Evolutionary conservation across 1,140 invertebrate genomes (phyloP).

Genomic region (Sycophaga agraensis): DNA sequence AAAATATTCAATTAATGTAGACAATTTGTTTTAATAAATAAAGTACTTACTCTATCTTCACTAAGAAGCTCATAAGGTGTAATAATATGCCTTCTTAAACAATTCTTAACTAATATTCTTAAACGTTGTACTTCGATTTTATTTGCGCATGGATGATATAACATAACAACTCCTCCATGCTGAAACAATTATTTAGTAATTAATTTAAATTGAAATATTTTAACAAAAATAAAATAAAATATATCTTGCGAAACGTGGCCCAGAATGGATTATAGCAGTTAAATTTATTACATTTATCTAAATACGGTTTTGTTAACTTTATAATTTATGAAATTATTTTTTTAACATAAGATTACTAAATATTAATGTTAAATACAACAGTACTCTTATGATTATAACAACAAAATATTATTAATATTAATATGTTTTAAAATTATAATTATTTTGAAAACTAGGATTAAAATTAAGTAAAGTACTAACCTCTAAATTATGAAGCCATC

Average conservation of each 20-base stretch:
- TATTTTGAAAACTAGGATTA: too few relatives aligned
- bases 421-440: not conserved
- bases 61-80: slow-evolving; percentile 70
- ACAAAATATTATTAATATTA: not conserved
- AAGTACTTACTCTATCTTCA: slow-evolving; percentile 62
- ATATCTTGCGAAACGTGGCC: too few relatives aligned
- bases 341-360: too few relatives aligned
- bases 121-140: slow-evolving; percentile 65
- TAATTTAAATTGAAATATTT: too few relatives aligned
- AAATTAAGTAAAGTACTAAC: slow-evolving; percentile 46
- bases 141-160: slow-evolving; percentile 88
- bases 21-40: not conserved
- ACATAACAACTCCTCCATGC: slow-evolving; percentile 81
- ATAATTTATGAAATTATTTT: too few relatives aligned
- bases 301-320: too few relatives aligned
- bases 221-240: slow-evolving; percentile 13
- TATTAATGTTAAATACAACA: too few relatives aligned
- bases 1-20: too few relatives aligned
- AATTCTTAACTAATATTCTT: slow-evolving; percentile 66
- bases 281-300: too few relatives aligned
- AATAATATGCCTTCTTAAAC: slow-evolving; percentile 79
- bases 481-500: slow-evolving; percentile 85
- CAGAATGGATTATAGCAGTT: slow-evolving; percentile 16
- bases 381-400: not conserved
- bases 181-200: slow-evolving; percentile 54